Evolutionary conservation across 2,797 vertebrate genomes (phyloP).

Genomic region (Sebastes dallii): DNA sequence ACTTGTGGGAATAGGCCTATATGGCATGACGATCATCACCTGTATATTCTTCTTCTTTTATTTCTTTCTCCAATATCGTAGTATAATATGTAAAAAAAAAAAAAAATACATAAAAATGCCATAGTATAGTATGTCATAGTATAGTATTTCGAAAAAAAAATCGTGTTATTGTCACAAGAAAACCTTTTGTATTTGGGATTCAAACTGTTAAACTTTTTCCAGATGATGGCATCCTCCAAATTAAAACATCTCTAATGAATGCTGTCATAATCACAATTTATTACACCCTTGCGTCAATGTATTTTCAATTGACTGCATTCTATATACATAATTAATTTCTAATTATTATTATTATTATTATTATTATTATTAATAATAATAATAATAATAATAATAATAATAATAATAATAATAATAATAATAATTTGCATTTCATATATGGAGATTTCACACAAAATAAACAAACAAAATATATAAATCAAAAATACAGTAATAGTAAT

Average conservation of each 20-base stretch:
- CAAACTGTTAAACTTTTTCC: conserved; percentile 9
- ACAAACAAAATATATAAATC: no score
- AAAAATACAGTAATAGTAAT: not conserved
- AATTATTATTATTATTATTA: no score
- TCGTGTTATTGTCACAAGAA: not conserved
- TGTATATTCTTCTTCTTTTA: not conserved
- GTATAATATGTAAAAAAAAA: no score
- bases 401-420: not conserved
- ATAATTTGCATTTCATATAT: not conserved
- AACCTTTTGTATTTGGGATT: not conserved
- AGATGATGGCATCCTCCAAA: not conserved
- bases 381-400: not conserved
- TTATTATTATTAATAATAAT: not conserved
- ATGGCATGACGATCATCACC: not conserved
- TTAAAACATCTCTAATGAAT: not conserved
- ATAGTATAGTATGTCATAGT: no score
- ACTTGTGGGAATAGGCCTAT: no score
- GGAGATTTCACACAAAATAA: not conserved
- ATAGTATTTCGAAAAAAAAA: no score
- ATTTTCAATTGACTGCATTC: no score
- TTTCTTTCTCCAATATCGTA: no score
- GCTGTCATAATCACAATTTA: not conserved
- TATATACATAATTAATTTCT: no score
- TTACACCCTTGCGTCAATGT: not conserved
- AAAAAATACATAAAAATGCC: no score